These are phyloP conservation scores for Euzophera pinguis DNA, from an alignment of 2,888 invertebrate genomes.

Conservation along the genomic window DNA sequence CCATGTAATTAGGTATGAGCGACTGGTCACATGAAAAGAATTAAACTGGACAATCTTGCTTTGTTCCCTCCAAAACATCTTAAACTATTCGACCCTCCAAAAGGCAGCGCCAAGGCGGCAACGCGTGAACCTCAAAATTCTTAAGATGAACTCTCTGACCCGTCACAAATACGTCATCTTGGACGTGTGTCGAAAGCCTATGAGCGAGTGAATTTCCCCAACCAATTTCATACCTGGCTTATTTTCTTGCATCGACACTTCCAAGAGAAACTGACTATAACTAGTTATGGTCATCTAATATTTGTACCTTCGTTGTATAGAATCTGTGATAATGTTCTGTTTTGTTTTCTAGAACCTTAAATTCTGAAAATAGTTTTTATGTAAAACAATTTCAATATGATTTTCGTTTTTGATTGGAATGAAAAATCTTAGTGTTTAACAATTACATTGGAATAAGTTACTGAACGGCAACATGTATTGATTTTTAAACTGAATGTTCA, in stretches of 20 bases:
- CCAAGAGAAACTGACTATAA: conserved; percentile 1
- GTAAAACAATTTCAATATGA: too few relatives aligned
- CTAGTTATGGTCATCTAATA: neutral
- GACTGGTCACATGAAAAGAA: neutral
- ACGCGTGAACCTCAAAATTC: conserved; percentile 9
- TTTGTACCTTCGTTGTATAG: neutral
- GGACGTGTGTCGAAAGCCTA: conserved; percentile 42
- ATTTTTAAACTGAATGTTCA: too few relatives aligned
- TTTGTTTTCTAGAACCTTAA: too few relatives aligned
- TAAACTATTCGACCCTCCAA: conserved; percentile 11
- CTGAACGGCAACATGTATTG: too few relatives aligned
- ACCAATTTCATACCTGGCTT: conserved; percentile 14
- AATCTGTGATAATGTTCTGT: too few relatives aligned
- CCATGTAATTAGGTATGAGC: neutral
- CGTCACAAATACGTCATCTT: conserved; percentile 24
- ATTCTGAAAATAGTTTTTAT: too few relatives aligned
- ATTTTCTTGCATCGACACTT: conserved; percentile 11
- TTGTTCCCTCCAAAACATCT: conserved; percentile 3
- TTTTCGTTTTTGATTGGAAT: too few relatives aligned
- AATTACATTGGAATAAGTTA: too few relatives aligned
- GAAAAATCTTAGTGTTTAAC: too few relatives aligned
- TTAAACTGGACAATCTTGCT: neutral
- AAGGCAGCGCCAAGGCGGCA: conserved; percentile 11
- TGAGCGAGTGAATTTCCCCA: conserved; percentile 12
- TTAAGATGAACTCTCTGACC: conserved; percentile 13